Evolutionary conservation across 2,113 vertebrate genomes (phyloP), one percentile per base, ranked within the genome.

Genomic region (cattle (Bos taurus)): DNA sequence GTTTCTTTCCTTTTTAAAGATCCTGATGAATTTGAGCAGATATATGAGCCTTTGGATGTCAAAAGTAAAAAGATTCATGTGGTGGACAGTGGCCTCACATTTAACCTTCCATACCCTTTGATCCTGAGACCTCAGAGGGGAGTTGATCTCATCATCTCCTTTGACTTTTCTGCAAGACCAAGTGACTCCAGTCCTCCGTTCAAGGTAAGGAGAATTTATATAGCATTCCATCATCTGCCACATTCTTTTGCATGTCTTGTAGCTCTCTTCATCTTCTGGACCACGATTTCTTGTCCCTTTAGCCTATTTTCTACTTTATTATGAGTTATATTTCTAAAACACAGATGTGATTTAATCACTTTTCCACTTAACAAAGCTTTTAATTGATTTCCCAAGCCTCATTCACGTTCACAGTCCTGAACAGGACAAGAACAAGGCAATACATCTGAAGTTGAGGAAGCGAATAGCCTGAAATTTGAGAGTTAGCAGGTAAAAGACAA

Each of bases 21-120:
- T 98, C 99, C 99, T 19, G 99, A 99, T 50, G 99, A 99, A 97
- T 99, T 99, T 98, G 99, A 99, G 83, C 99, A 98, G 71, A 99
- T 99, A 96, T 99, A 99, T 15, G 99, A 99, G 96, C 99, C 99
- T 5, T 97, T 99, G 95, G 99, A 99, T 77, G 99, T 99, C 96
- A 99, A 99, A 98, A 99, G 99, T 98, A 99, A 99, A 97, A 99
- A 99, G 99, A 99, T 99, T 96, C 99, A 99, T 2, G 98, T 99
- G 0, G 99, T 99, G 90, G 99, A 99, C 99, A 99, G 99, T 1
- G 99, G 99, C 46, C 99, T 99, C 97, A 99, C 99, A 0, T 99
- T 99, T 95, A 99, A 99, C 98, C 99, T 99, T 25, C 99, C 99
- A 0, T 99, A 99, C 93, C 99, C 99, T 0, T 99, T 99, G 97